phyloP scores from a whole-genome alignment of 2,113 vertebrate genomes.

The Electrona antarctica region DNA sequence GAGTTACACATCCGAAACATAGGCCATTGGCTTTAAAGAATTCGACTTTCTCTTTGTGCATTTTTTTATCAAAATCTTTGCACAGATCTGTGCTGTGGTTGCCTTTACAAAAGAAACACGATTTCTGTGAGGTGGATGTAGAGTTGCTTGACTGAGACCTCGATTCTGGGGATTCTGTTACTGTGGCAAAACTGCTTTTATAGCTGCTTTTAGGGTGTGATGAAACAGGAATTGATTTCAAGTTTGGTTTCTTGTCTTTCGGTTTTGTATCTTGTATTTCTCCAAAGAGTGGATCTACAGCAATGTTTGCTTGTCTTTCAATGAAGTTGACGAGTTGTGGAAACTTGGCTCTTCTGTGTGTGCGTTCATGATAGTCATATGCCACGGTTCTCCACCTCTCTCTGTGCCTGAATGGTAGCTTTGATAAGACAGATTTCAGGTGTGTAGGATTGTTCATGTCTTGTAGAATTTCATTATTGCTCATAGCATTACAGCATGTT shows the following conservation, averaged over 20 bases:
- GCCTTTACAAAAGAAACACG: neutral
- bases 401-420: neutral
- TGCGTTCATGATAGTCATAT: neutral
- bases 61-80: neutral
- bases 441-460: neutral
- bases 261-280: neutral
- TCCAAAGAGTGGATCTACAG: neutral
- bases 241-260: neutral
- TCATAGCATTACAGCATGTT: neutral
- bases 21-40: slow-evolving; percentile 11
- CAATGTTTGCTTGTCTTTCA: slow-evolving; percentile 2
- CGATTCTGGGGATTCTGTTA: neutral
- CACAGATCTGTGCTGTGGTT: neutral
- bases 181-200: neutral
- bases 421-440: neutral
- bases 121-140: neutral
- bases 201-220: neutral
- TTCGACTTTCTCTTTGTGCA: slow-evolving; percentile 1
- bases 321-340: neutral
- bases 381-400: neutral
- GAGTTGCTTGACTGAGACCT: neutral
- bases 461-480: neutral
- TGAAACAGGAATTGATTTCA: neutral
- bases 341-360: slow-evolving; percentile 10
- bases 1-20: slow-evolving; percentile 16